phyloP scores from a whole-genome alignment of 2,113 vertebrate genomes.

The Sigmodon hispidus region DNA sequence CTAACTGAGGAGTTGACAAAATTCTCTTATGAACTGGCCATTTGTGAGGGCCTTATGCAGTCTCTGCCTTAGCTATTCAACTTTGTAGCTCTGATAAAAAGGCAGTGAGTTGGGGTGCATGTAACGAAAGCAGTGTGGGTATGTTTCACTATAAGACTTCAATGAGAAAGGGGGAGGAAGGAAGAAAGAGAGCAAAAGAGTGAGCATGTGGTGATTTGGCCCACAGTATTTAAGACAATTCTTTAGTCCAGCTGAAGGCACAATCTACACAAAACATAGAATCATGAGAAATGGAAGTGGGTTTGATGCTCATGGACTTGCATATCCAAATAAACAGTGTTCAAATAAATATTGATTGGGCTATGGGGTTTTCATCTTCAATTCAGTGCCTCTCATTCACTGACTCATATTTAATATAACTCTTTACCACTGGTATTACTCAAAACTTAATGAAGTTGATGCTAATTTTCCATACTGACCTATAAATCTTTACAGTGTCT shows the following conservation, averaged over 20 bases:
- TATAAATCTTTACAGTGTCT: slow-evolving; percentile 33
- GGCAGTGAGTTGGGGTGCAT: background rate
- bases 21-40: background rate
- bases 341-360: slow-evolving; percentile 15
- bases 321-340: slow-evolving; percentile 14
- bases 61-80: slow-evolving; percentile 24
- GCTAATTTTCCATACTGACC: background rate
- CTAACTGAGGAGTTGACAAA: background rate
- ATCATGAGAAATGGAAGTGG: background rate
- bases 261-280: background rate
- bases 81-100: background rate
- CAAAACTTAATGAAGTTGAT: background rate
- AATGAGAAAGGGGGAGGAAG: background rate
- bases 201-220: background rate
- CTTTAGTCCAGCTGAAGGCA: background rate
- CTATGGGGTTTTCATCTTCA: background rate
- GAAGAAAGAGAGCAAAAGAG: background rate
- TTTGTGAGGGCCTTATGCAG: background rate
- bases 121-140: background rate
- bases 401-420: background rate
- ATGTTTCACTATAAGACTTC: slow-evolving; percentile 7
- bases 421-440: background rate
- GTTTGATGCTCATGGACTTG: background rate
- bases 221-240: background rate
- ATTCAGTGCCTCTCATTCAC: background rate